Percentiles rank a stretch among this genome's conserved stretches.
Evolutionary conservation across 2,113 vertebrate species (phyloP).

Genomic region (Manacus vitellinus): DNA sequence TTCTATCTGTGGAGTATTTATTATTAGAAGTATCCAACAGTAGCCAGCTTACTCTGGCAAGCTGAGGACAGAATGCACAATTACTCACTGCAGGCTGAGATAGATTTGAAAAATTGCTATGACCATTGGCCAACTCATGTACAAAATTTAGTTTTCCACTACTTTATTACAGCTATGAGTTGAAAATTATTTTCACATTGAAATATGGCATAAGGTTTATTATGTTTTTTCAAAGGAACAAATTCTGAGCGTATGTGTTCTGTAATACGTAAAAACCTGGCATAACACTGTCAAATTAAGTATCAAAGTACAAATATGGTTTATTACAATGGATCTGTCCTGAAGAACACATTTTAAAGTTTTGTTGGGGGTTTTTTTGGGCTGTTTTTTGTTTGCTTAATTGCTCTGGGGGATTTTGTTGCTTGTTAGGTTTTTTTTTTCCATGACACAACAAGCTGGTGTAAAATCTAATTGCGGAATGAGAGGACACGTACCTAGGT

Average conservation of each 20-base stretch:
- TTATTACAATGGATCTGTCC: not conserved
- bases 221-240: not conserved
- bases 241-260: not conserved
- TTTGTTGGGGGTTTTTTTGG: not conserved
- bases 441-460: not conserved
- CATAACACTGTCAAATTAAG: not conserved
- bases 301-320: not conserved
- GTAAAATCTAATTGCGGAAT: not conserved
- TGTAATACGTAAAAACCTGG: not conserved
- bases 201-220: not conserved
- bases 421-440: not conserved
- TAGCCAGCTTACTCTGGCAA: not conserved
- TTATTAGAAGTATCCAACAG: not conserved
- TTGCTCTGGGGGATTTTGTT: not conserved
- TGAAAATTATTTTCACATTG: not conserved
- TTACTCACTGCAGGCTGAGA: not conserved
- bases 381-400: not conserved
- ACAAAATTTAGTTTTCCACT: not conserved
- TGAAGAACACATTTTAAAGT: not conserved
- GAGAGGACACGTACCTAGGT: not conserved
- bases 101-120: not conserved
- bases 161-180: not conserved
- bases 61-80: not conserved
- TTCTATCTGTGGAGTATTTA: conserved; percentile 5
- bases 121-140: not conserved